Base-by-base conservation (phyloP, 1,140 invertebrate genomes). In the Tetranychus urticae region DNA sequence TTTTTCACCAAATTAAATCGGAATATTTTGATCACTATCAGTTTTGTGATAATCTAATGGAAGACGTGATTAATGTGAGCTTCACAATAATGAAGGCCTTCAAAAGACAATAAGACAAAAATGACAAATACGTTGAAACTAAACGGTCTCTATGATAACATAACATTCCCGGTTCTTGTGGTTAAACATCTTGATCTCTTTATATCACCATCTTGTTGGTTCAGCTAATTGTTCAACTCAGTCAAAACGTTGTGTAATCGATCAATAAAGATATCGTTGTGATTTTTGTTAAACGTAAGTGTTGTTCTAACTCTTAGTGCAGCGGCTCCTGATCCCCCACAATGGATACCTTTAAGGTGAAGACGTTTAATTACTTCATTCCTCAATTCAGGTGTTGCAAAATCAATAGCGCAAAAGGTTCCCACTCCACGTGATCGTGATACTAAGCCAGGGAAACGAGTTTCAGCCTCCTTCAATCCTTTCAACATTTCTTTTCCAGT, bases 211-310 rank as follows among this genome's bases (percentile, higher is more conserved):
- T 23, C 23, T 23, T 23, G 23, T 23, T 23, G 23, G 23, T 47
- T 47, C 23, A 47, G 23, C 46, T 47, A 31, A 23, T n/a, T 52
- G 50, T 33, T 52, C 37, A 57, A 12, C 46, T 61, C 23, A 2
- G n/a, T 57, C 8, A 93, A 72, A 35, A 84, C 79, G 65, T 81
- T 77, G 61, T 84, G 77, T 50, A 97, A 80, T 54, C 76, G 78
- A 64, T 96, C 86, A 56, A 97, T 74, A 71, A 94, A 91, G 65
- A 96, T 85, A 67, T 94, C 80, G 0, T 86, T 86, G 72, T 98
- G 94, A 62, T 85, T 78, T 63, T 84, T 80, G 65, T 85, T 77
- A 69, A 97, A 93, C 12, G 88, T 82, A 4, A 97, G 75, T 52
- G 90, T 83, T 42, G 94, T 93, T 65, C 94, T 77, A 61, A 98